Base-by-base conservation (phyloP, 1,140 invertebrate species). In the Heliconius hermathena region DNA sequence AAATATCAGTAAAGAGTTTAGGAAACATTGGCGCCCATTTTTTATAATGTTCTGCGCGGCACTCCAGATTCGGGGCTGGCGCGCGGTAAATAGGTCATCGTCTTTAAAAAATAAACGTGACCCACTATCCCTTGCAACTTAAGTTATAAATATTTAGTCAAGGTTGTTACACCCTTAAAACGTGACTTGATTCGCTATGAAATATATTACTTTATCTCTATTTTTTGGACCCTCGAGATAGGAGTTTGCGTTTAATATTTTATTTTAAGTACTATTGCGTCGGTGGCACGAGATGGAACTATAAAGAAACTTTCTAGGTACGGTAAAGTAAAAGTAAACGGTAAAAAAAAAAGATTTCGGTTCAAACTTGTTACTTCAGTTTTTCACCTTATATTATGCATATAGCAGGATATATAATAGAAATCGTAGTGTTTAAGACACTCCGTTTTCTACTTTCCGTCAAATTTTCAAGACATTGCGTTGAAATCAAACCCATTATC, bases 81-180 rank as follows among this genome's bases (percentile, higher is more conserved):
- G 54, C 54, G 22, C 8, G 60, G 26, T 22, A 38, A 72, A 38
- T 72, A 38, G 29, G 71, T 72, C 71, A 72, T 72, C n/a, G 71
- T n/a, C 2, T 41, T 72, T 72, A 72, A 72, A 41, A 72, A 41
- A 66, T 66, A 66, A 60, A 29, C 26, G 60, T 18, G 54, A 75
- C 74, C 54, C 36, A 76, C 26, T 76, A 54, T 36, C 74, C 74
- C 74, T 76, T 66, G n/a, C 57, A 72, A 49, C 72, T 49, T 49
- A 26, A 26, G 60, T 70, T 76, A 76, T 71, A 71, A 76, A 70
- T 71, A 76, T 76, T 76, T 76, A 76, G 60, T 46, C 41, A 20
- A 76, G n/a, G 57, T 41, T 41, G 74, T 38, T 74, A 74, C 49
- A 71, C 66, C 29, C 75, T 49, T 52, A 49, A 76, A 38, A 76